A percentile compares a stretch with the other conserved stretches of the same genome.
Evolutionary conservation across 2,113 vertebrate genomes (phyloP).

Genomic region (Brachyistius frenatus): DNA sequence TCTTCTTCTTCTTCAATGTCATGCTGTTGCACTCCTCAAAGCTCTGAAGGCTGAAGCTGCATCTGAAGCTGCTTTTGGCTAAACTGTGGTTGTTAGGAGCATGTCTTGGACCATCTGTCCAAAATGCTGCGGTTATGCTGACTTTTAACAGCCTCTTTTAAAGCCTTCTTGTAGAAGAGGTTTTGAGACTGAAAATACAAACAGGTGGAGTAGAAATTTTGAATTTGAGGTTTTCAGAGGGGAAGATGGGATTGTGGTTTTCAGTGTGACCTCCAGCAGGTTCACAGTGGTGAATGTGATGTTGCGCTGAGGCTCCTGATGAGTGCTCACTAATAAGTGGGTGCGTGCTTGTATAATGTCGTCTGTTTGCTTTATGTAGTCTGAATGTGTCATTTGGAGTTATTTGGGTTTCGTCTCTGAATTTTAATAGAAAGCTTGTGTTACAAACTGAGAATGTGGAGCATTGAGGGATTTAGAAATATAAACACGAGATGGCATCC

Average conservation of each 20-base stretch:
- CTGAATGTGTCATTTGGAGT: no score
- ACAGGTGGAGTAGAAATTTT: not conserved
- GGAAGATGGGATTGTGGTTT: conserved; percentile 7
- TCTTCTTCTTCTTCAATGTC: no score
- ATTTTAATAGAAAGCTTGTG: not conserved
- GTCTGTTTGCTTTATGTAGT: no score
- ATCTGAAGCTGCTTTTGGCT: no score
- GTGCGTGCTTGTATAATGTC: no score
- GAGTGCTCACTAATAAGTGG: not conserved
- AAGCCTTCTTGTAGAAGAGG: not conserved
- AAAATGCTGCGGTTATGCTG: not conserved
- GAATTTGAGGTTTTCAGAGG: not conserved
- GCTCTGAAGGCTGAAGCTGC: no score
- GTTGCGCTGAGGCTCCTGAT: not conserved
- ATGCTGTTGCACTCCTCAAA: no score
- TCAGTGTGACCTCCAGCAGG: not conserved
- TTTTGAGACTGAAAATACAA: not conserved
- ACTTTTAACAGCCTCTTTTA: not conserved
- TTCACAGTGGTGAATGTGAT: not conserved
- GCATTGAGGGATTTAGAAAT: not conserved
- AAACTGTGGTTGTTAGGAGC: no score
- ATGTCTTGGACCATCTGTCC: no score
- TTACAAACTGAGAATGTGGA: not conserved
- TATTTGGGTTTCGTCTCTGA: no score
- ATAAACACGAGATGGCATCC: not conserved